A percentile compares a stretch with the other conserved stretches of the same genome.
phyloP scores from a whole-genome alignment of 2,113 vertebrate genomes.

The Pyrgilauda ruficollis region DNA sequence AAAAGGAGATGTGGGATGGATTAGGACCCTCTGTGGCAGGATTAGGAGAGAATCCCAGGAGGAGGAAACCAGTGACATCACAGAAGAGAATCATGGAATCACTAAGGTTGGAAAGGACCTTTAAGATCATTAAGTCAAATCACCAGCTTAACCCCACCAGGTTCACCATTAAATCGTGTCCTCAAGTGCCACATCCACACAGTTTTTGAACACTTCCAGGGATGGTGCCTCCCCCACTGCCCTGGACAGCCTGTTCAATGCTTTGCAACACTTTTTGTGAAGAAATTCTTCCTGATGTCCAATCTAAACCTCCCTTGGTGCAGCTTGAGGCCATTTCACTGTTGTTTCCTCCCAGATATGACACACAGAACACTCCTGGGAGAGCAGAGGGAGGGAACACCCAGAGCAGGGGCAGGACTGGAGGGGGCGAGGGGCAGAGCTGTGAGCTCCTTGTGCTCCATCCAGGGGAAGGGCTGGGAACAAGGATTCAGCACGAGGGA shows the following conservation, averaged over 20 bases:
- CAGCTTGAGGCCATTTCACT: background rate
- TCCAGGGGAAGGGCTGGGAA: background rate
- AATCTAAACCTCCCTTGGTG: background rate
- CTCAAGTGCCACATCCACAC: background rate
- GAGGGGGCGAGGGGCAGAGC: fast-evolving
- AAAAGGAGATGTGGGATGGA: background rate
- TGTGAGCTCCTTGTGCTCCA: fast-evolving
- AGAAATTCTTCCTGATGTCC: background rate
- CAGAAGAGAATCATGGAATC: background rate
- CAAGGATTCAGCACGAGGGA: fast-evolving
- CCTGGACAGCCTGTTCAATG: background rate
- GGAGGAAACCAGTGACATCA: background rate
- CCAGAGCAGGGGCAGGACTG: background rate
- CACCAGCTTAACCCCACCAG: background rate
- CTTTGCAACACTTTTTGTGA: background rate
- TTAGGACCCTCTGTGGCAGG: background rate
- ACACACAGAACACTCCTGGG: background rate
- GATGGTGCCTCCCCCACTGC: background rate
- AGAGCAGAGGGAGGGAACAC: fast-evolving
- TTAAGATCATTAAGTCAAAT: background rate
- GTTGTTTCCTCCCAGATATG: background rate
- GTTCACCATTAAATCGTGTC: background rate
- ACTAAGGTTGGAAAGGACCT: background rate
- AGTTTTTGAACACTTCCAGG: background rate
- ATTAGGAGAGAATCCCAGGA: background rate